These are phyloP conservation scores for Zaprionus lachaisei DNA, from an alignment of 1,140 invertebrate genomes.

Conservation along the genomic window DNA sequence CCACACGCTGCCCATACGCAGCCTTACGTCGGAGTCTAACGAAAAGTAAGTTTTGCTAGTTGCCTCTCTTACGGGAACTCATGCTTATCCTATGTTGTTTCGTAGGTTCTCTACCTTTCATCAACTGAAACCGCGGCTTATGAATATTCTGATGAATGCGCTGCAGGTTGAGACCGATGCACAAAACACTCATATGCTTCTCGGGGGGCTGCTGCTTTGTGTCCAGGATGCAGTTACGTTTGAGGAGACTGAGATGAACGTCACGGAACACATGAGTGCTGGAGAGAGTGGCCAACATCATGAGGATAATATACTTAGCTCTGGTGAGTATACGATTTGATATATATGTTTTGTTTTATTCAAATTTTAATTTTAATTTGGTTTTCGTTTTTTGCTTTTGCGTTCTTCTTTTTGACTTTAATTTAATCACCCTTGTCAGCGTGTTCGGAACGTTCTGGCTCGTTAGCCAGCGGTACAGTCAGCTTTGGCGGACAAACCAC, in stretches of 20 bases:
- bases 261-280: conserved; percentile 85
- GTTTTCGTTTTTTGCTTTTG: conserved; percentile 51
- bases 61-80: neutral
- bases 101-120: conserved; percentile 88
- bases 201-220: conserved; percentile 91
- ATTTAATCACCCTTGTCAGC: conserved; percentile 48
- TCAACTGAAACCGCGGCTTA: conserved; percentile 92
- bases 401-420: conserved; percentile 29
- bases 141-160: conserved; percentile 94
- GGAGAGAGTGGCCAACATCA: conserved; percentile 84
- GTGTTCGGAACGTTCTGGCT: conserved; percentile 82
- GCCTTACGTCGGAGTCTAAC: conserved; percentile 86
- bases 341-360: conserved; percentile 12
- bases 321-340: conserved; percentile 86
- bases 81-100: neutral
- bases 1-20: conserved; percentile 91
- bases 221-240: conserved; percentile 93
- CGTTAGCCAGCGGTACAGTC: conserved; percentile 76
- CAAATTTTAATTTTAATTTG: conserved; percentile 37
- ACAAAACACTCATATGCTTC: conserved; percentile 94
- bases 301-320: conserved; percentile 89
- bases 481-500: conserved; percentile 77
- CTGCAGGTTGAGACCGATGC: conserved; percentile 94
- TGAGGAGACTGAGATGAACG: conserved; percentile 88
- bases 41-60: conserved; percentile 81